A percentile compares a stretch with the other conserved stretches of the same genome.
phyloP scores from a whole-genome alignment of 2,797 vertebrate species.

The Poecile montanus region DNA sequence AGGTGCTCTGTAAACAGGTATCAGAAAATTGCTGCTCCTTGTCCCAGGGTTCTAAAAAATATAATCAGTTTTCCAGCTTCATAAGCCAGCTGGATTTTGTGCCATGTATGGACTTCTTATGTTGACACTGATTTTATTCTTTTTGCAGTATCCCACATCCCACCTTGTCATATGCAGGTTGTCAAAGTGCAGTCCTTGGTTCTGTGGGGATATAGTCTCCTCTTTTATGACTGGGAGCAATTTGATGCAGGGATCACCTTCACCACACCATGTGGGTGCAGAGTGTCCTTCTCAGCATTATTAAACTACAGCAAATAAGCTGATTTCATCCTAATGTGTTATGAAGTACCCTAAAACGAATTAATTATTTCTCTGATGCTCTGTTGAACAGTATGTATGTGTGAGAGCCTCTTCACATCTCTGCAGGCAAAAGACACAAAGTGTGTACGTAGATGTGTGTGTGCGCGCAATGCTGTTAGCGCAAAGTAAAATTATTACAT shows the following conservation, averaged over 20 bases:
- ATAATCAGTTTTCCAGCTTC: neutral
- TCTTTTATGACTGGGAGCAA: neutral
- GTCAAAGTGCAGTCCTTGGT: neutral
- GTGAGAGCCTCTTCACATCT: neutral
- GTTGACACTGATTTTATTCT: neutral
- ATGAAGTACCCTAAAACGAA: neutral
- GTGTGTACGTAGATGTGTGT: accelerated
- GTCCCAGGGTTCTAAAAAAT: neutral
- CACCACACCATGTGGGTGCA: neutral
- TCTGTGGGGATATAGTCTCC: neutral
- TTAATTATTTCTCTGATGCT: neutral
- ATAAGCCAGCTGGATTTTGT: neutral
- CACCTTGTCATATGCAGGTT: neutral
- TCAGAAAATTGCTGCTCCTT: neutral
- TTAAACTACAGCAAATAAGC: neutral
- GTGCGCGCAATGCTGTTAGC: neutral
- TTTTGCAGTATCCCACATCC: neutral
- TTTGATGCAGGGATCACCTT: neutral
- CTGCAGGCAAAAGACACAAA: neutral
- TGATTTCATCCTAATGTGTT: neutral
- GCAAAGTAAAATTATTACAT: neutral
- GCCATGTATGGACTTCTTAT: neutral
- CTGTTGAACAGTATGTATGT: neutral
- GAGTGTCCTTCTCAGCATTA: neutral
- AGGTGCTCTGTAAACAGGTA: neutral